Evolutionary conservation across 2,797 vertebrate species (phyloP), one percentile per base, ranked within the genome.

Genomic region (Acanthurus tractus): DNA sequence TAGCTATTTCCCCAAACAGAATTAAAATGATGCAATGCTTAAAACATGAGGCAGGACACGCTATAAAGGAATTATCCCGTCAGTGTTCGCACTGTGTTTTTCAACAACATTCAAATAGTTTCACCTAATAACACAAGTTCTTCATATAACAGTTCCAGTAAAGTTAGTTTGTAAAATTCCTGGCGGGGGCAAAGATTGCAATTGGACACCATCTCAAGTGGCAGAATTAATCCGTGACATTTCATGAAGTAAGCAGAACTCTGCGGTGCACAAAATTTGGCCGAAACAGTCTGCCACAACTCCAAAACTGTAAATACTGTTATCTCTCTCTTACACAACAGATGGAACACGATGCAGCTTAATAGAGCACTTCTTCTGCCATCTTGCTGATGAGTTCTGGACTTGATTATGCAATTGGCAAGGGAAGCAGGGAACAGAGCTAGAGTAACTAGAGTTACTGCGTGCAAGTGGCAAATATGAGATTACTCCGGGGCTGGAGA

Each of bases 281-380:
- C 83, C 23, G 29, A 86, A 90, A 90, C 84, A 84, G 73, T 81
- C 79, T 78, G 79, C 83, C 85, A 59, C 87, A 66, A 87, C 89
- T 89, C 85, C 85, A 87, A 87, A 92, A 89, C 87, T 86, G 90
- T 93, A 93, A 94, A 94, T 92, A 91, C 90, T 90, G 91, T 95
- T 95, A 95, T 95, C 94, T 90, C 85, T 87, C 85, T 78, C 86
- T 89, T 89, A 80, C 87, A 91, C 90, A 92, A 86, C 94, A 94
- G 94, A 95, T 94, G 93, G 93, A 90, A 91, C 88, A 87, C 76
- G 86, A 90, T 91, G 89, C 87, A 80, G 90, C 91, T 92, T 94
- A 88, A 93, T 91, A 82, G 88, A 94, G 89, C 90, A 85, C 89
- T 93, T 91, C 86, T 92, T 89, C 89, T 93, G 89, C 89, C 91